phyloP scores from a whole-genome alignment of 1,140 invertebrate species.

The Pteromalus puparum region DNA sequence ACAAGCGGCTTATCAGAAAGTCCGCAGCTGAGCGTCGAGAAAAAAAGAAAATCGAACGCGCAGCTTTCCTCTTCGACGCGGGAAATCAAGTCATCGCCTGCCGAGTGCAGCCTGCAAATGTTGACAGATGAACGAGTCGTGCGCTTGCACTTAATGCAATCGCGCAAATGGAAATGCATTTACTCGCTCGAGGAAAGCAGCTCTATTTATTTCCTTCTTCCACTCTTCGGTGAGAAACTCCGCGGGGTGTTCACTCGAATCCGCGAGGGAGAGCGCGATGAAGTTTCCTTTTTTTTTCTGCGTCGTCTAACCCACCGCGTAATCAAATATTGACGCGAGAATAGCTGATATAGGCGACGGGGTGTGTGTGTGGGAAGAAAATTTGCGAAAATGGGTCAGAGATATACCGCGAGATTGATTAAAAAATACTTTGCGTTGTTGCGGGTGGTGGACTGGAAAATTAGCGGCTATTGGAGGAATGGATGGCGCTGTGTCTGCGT shows the following conservation, averaged over 20 bases:
- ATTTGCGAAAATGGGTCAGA: constrained; percentile 1
- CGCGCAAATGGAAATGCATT: constrained; percentile 59
- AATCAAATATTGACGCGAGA: constrained; percentile 29
- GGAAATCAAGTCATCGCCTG: constrained; percentile 1
- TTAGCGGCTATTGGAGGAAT: not conserved
- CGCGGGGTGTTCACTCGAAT: not conserved
- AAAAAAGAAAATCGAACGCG: not conserved
- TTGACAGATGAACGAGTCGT: constrained; percentile 48
- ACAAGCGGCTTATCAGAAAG: not conserved
- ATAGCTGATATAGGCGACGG: not conserved
- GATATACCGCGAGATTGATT: constrained; percentile 6
- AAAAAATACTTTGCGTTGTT: not conserved
- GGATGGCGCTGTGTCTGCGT: too few relatives aligned
- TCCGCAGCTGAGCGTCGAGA: not conserved
- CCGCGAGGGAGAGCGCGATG: not conserved
- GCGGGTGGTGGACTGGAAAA: not conserved
- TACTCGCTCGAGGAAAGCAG: constrained; percentile 51
- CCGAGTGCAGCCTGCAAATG: not conserved
- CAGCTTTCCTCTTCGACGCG: not conserved
- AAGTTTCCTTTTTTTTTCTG: not conserved
- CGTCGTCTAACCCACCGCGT: not conserved
- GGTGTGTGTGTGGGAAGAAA: not conserved
- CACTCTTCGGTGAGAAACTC: not conserved
- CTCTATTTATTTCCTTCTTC: constrained; percentile 43
- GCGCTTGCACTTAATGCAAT: constrained; percentile 56